Base-by-base conservation (phyloP, 2,888 invertebrate genomes). In the Dromius quadrimaculatus region DNA sequence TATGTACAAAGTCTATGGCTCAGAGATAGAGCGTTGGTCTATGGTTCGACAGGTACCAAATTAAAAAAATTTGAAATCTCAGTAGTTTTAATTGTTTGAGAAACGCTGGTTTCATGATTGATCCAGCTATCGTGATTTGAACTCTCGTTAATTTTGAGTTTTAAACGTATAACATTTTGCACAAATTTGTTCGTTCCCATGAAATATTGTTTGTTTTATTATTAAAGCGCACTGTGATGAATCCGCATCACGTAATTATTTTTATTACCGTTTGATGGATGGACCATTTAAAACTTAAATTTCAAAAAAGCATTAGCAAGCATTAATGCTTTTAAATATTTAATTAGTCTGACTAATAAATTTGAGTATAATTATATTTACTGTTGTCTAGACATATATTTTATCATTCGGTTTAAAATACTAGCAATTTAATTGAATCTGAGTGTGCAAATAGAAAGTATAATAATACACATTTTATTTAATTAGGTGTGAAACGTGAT, bases 161-260 rank as follows among this genome's bases (percentile, higher is more conserved):
- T 36, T 19, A 34, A 59, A 20, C 20, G 19, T 36, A 59, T 20
- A 34, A 34, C 28, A 54, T 36, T 59, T 59, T 36, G 34, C 20
- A 4, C 9, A 59, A 36, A 59, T 59, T 19, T 17, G 11, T 36
- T 34, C 36, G 17, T 19, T n/a, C 17, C 17, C 6, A 59, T 59
- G 36, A 59, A 36, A 34, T 59, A 36, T 59, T 9, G 20, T 36
- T 59, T 59, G 59, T 59, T 59, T 59, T 59, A 59, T 59, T 59
- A 17, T 17, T 36, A 17, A 20, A 9, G 36, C 20, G 13, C 17
- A n/a, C n/a, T 6, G 17, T 36, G 59, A 59, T 59, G 34, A 19
- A 59, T 59, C 19, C n/a, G 59, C 19, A 59, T 59, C 36, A 59
- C 20, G 59, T 36, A 59, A 59, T 59, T 59, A 59, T 36, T 59